Evolutionary conservation across 2,113 vertebrate species (phyloP), one percentile per base, ranked within the genome.

Genomic region (Corapipo altera): DNA sequence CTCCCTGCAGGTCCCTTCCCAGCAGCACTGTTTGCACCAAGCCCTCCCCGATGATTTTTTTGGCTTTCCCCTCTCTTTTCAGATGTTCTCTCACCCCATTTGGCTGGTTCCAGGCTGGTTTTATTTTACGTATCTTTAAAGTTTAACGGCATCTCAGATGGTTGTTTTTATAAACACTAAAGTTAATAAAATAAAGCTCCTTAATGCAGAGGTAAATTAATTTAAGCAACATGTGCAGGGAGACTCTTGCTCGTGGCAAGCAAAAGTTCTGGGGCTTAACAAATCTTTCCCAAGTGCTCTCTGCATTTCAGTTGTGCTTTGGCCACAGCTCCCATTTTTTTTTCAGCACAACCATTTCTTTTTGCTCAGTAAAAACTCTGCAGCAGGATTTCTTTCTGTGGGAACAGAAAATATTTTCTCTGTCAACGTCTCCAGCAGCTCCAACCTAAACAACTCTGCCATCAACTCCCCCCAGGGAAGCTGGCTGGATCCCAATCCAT

Each of bases 361-460:
- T 78, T 55, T 37, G 76, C 89, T 86, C 85, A 54, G 4, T 59
- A 82, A 66, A 67, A 86, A 24, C 85, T 61, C 22, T 86, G 71
- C 71, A 88, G 84, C 32, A 12, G 46, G 66, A 52, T 78, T 88
- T 51, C 76, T 91, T 89, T 71, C 75, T 86, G 91, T 88, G 81
- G 84, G 93, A 95, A 93, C 88, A 88, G 48, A 39, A 88, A 93
- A 52, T 43, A 86, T 85, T 79, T 93, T 66, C 84, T 83, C 88
- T 78, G 52, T 78, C 72, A 66, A 61, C 7, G 9, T 75, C 81
- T 62, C 39, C 16, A 0, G 33, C 66, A 64, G 83, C 62, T 85
- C 90, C 93, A 96, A 91, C 84, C 79, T 65, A 88, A 85, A 88
- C 70, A 90, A 85, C 6, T 1, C 75, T 27, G 62, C 73, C 82